phyloP scores from a whole-genome alignment of 2,888 invertebrate genomes.

The Phrixothrix hirtus region DNA sequence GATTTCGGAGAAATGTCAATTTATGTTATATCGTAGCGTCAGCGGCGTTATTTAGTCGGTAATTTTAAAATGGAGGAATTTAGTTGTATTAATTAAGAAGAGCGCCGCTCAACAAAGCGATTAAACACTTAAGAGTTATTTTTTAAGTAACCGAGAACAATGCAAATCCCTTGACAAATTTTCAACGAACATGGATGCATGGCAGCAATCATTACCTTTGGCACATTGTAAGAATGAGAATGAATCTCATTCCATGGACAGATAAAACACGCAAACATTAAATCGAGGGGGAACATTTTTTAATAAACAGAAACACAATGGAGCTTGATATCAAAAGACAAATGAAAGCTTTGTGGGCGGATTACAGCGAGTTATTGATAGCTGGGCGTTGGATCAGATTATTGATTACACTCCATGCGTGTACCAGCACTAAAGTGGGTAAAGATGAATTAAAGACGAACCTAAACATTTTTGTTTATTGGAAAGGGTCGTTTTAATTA shows the following conservation, averaged over 20 bases:
- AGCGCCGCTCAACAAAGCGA: conserved; percentile 1
- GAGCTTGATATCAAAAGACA: conserved; percentile 49
- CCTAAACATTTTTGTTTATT: not conserved
- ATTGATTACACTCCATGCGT: conserved; percentile 43
- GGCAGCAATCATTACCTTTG: conserved; percentile 12
- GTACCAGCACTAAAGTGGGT: conserved; percentile 31
- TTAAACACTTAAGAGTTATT: not conserved
- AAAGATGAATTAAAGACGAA: conserved; percentile 23
- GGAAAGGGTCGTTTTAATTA: not conserved
- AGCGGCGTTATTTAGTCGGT: no score
- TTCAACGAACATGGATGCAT: conserved; percentile 15
- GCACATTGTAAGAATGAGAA: conserved; percentile 20
- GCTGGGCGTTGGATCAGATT: conserved; percentile 47
- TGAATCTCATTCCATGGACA: conserved; percentile 26
- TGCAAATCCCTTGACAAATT: conserved; percentile 17
- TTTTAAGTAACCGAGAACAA: conserved; percentile 9
- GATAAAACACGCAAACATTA: conserved; percentile 50
- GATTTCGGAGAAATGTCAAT: no score
- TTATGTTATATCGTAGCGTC: no score
- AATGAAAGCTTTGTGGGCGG: conserved; percentile 51
- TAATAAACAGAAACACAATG: conserved; percentile 49
- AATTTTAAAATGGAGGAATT: no score
- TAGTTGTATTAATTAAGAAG: no score
- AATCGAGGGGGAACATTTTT: conserved; percentile 47
- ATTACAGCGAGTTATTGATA: conserved; percentile 48